These are phyloP conservation scores for Rhamnusium bicolor DNA, from an alignment of 2,888 invertebrate species.

Conservation along the genomic window DNA sequence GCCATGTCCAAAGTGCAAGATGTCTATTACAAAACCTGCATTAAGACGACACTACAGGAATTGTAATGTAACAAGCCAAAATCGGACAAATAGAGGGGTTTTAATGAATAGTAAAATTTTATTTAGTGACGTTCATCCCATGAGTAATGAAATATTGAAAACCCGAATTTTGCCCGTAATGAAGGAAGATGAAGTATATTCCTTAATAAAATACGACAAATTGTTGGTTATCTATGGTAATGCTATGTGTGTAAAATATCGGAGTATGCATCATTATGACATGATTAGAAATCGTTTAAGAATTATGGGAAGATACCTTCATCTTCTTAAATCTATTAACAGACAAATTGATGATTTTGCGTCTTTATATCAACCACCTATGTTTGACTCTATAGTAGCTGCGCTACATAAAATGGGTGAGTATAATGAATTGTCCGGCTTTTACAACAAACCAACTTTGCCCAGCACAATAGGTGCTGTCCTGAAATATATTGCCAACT, in stretches of 20 bases:
- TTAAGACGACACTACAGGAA: not conserved
- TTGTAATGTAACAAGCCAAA: not conserved
- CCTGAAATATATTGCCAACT: not conserved
- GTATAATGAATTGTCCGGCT: not conserved
- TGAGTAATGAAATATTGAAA: not conserved
- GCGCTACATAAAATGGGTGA: not conserved
- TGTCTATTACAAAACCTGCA: not conserved
- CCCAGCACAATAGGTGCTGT: not conserved
- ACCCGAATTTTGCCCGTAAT: not conserved
- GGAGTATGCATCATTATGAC: not conserved
- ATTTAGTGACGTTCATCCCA: not conserved
- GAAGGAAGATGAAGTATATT: not conserved
- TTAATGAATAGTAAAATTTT: not conserved
- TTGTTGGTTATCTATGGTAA: slow-evolving; percentile 5
- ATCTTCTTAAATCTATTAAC: not conserved
- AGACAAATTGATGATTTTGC: not conserved
- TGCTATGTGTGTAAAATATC: slow-evolving; percentile 4
- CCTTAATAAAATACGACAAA: not conserved
- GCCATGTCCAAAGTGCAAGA: not conserved
- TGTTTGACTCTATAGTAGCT: not conserved
- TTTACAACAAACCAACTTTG: not conserved
- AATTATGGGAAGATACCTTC: not conserved
- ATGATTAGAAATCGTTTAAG: not conserved
- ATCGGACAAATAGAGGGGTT: not conserved
- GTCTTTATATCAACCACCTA: not conserved